Conservation (phyloP, 2,888 invertebrate species). For the Scaptodrosophila latifasciaeformis region DNA sequence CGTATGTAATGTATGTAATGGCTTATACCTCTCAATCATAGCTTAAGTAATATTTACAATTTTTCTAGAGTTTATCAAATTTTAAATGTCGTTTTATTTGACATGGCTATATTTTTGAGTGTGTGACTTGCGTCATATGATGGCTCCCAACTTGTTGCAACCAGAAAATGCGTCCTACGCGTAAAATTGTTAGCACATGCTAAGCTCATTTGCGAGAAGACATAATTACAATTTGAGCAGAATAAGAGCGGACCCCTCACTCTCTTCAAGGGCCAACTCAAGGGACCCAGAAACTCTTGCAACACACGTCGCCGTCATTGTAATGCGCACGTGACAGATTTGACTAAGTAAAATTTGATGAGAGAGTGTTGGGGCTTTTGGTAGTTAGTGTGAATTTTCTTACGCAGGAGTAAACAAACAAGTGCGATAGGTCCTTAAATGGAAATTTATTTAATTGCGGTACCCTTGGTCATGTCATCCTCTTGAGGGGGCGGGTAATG, state of each 20-base stretch:
- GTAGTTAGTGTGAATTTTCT: neutral
- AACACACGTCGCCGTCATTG: slow-evolving; percentile 38
- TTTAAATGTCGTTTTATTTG: no score
- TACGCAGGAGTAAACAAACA: slow-evolving; percentile 11
- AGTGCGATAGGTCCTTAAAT: slow-evolving; percentile 31
- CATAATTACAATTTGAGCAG: slow-evolving; percentile 31
- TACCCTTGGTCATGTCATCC: slow-evolving; percentile 6
- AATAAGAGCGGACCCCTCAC: neutral
- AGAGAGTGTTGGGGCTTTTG: slow-evolving; percentile 9
- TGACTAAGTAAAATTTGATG: slow-evolving; percentile 32
- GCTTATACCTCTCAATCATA: no score
- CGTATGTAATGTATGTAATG: no score
- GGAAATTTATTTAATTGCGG: slow-evolving; percentile 44
- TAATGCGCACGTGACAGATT: slow-evolving; percentile 52
- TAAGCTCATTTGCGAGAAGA: slow-evolving; percentile 32
- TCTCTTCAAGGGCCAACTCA: neutral
- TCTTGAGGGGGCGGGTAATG: neutral
- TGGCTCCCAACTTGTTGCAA: no score
- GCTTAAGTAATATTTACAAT: no score
- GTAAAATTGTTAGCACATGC: slow-evolving; percentile 24
- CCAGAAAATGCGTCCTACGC: no score
- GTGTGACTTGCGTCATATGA: no score
- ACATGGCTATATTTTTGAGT: no score
- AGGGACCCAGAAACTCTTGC: slow-evolving; percentile 10
- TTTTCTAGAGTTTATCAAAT: no score